Conservation (phyloP, 1,140 invertebrate species). For the Neodiprion lecontei region DNA sequence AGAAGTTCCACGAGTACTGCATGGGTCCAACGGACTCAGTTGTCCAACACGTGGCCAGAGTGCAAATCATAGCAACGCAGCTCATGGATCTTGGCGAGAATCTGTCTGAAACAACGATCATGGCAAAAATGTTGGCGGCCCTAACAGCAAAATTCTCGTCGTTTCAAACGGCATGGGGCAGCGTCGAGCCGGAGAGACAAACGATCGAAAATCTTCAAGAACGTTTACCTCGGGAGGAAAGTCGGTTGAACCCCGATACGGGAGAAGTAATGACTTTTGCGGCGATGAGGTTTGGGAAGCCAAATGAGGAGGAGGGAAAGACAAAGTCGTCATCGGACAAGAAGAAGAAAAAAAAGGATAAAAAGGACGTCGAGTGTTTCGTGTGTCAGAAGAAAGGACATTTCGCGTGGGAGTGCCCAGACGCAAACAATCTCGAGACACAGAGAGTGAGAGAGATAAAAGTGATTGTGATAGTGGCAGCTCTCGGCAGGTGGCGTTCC, state of each 20-base stretch:
- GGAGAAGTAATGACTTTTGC: background rate
- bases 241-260: conserved; percentile 7
- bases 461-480: too few relatives aligned
- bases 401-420: too few relatives aligned
- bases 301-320: too few relatives aligned
- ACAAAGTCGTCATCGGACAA: too few relatives aligned
- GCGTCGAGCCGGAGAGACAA: conserved; percentile 11
- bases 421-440: too few relatives aligned
- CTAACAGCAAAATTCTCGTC: background rate
- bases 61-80: conserved; percentile 17
- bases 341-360: too few relatives aligned
- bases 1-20: conserved; percentile 15
- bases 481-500: too few relatives aligned
- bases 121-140: conserved; percentile 2
- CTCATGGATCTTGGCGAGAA: conserved; percentile 17
- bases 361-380: too few relatives aligned
- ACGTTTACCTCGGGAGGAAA: conserved; percentile 14
- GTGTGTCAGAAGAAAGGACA: too few relatives aligned
- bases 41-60: conserved; percentile 10
- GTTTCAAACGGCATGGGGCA: conserved; percentile 4
- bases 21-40: conserved; percentile 6
- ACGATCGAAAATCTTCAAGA: conserved; percentile 12
- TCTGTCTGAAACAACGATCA: conserved; percentile 17
- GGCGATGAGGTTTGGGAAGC: too few relatives aligned
- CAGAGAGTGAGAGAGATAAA: too few relatives aligned